These are phyloP conservation scores for Bungarus multicinctus DNA, from an alignment of 2,113 vertebrate genomes.

Conservation along the genomic window DNA sequence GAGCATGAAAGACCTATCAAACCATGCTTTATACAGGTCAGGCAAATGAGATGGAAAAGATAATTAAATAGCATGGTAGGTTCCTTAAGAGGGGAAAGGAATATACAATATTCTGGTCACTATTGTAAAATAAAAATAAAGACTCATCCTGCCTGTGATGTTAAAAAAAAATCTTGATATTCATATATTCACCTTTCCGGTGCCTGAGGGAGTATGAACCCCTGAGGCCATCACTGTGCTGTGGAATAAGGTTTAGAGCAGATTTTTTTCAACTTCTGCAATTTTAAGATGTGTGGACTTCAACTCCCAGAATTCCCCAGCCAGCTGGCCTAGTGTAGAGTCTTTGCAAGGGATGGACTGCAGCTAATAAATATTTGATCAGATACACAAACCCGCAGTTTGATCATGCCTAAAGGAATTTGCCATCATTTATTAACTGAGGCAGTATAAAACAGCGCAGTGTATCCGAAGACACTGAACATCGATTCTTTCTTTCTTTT, in stretches of 20 bases:
- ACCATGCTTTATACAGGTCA: slow-evolving; percentile 46
- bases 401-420: slow-evolving; percentile 71
- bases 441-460: slow-evolving; percentile 45
- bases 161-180: slow-evolving; percentile 54
- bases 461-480: slow-evolving; percentile 36
- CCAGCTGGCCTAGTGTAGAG: slow-evolving; percentile 17
- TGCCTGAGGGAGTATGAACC: slow-evolving; percentile 36
- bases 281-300: background rate
- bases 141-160: slow-evolving; percentile 43
- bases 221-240: slow-evolving; percentile 51
- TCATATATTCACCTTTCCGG: slow-evolving; percentile 49
- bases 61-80: slow-evolving; percentile 37
- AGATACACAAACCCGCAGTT: slow-evolving; percentile 73
- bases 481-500: background rate
- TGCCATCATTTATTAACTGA: slow-evolving; percentile 66
- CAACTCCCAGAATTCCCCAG: background rate
- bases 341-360: slow-evolving; percentile 60
- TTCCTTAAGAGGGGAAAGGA: slow-evolving; percentile 31
- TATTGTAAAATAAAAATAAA: slow-evolving; percentile 34
- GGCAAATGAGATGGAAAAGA: slow-evolving; percentile 37
- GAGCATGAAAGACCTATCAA: background rate
- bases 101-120: background rate
- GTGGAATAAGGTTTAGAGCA: slow-evolving; percentile 45
- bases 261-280: background rate
- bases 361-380: slow-evolving; percentile 75